Evolutionary conservation across 1,140 invertebrate species (phyloP).

Genomic region (Phymorhynchus buccinoides): DNA sequence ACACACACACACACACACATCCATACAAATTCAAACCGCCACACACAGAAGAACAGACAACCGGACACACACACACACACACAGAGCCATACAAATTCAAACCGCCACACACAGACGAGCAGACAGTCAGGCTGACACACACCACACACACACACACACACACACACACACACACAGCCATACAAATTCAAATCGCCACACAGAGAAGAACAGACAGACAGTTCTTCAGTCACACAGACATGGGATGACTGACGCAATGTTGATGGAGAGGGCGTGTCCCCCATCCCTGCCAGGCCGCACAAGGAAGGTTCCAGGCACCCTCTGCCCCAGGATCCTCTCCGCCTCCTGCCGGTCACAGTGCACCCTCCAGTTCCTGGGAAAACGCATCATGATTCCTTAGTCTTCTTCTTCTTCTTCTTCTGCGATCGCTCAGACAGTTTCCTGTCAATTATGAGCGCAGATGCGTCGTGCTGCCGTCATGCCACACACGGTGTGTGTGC

Average conservation of each 20-base stretch:
- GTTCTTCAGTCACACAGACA: background rate
- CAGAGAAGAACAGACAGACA: background rate
- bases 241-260: constrained; percentile 18
- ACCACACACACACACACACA: too few relatives aligned
- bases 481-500: too few relatives aligned
- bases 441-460: too few relatives aligned
- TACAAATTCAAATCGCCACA: background rate
- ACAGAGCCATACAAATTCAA: too few relatives aligned
- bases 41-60: background rate
- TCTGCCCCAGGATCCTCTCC: background rate
- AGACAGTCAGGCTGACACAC: too few relatives aligned
- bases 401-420: too few relatives aligned
- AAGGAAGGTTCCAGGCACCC: constrained; percentile 31
- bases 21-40: background rate
- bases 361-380: constrained; percentile 14
- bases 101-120: too few relatives aligned
- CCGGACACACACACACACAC: background rate
- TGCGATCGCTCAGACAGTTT: too few relatives aligned
- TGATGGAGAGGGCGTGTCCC: constrained; percentile 3
- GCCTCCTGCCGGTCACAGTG: background rate
- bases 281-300: constrained; percentile 7
- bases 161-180: too few relatives aligned
- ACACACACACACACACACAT: background rate
- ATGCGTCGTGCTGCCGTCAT: too few relatives aligned
- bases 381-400: background rate